Conservation (phyloP, 2,113 vertebrate genomes). For the Dunckerocampus dactyliophorus region DNA sequence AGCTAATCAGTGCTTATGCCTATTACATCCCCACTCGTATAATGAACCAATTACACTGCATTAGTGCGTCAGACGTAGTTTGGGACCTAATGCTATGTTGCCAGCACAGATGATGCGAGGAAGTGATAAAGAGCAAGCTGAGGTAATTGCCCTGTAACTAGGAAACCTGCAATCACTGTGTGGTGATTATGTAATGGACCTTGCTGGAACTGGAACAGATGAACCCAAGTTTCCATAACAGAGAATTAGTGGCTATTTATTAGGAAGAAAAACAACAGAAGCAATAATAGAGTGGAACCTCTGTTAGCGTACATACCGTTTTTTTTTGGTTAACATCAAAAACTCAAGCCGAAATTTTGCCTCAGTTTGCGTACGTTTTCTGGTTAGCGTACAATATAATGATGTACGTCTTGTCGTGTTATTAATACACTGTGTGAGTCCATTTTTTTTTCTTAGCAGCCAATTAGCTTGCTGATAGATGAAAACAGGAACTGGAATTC, state of each 20-base stretch:
- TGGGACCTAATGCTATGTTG: constrained; percentile 45
- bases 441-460: no score
- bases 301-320: no score
- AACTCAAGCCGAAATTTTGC: no score
- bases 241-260: constrained; percentile 28
- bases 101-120: constrained; percentile 53
- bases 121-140: constrained; percentile 60
- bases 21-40: constrained; percentile 46
- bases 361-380: no score
- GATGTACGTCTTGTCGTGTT: no score
- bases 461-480: no score
- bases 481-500: no score
- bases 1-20: constrained; percentile 39
- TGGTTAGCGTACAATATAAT: no score
- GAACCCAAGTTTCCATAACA: constrained; percentile 38
- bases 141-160: constrained; percentile 56
- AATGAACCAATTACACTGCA: constrained; percentile 51
- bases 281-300: neutral
- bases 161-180: constrained; percentile 53
- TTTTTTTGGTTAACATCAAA: no score
- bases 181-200: constrained; percentile 53
- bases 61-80: constrained; percentile 24
- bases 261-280: neutral
- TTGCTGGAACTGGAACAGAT: constrained; percentile 53
- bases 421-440: no score